Evolutionary conservation across 2,888 invertebrate species (phyloP).

Genomic region (Brachypterus glaber): DNA sequence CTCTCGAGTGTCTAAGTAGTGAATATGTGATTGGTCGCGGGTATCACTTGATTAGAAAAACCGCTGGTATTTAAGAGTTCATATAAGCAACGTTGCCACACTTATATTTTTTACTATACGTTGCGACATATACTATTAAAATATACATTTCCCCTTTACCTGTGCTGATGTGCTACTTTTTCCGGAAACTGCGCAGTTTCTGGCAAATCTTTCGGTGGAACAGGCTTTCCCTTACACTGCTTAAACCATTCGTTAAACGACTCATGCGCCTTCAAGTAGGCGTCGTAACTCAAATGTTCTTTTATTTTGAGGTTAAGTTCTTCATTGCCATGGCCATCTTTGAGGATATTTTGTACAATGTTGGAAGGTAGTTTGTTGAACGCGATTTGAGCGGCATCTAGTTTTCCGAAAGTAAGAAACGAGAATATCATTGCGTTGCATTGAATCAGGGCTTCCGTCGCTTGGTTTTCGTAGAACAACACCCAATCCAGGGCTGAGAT

Average conservation of each 20-base stretch:
- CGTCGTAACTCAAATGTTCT: slow-evolving; percentile 80
- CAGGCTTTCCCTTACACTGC: slow-evolving; percentile 69
- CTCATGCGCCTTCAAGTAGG: slow-evolving; percentile 80
- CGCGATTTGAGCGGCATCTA: slow-evolving; percentile 71
- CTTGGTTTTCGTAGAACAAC: slow-evolving; percentile 65
- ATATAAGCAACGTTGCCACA: too few relatives aligned
- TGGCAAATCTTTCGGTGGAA: slow-evolving; percentile 51
- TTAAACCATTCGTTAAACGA: slow-evolving; percentile 85
- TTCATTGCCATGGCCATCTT: slow-evolving; percentile 41
- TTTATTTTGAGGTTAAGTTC: slow-evolving; percentile 49
- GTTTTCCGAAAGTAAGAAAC: slow-evolving; percentile 72
- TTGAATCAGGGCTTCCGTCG: slow-evolving; percentile 73
- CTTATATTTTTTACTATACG: too few relatives aligned
- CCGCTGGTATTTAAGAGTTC: too few relatives aligned
- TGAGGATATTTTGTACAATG: slow-evolving; percentile 24
- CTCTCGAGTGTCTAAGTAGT: too few relatives aligned
- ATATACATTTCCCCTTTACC: too few relatives aligned
- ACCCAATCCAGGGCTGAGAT: slow-evolving; percentile 82
- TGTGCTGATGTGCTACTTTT: slow-evolving; percentile 80
- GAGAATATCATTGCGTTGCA: slow-evolving; percentile 81
- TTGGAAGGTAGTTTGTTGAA: slow-evolving; percentile 63
- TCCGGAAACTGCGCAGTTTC: slow-evolving; percentile 69
- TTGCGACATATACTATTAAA: too few relatives aligned
- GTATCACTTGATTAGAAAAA: too few relatives aligned
- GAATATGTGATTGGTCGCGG: too few relatives aligned